Evolutionary conservation across 2,113 vertebrate genomes (phyloP).

Genomic region (Macaca mulatta): DNA sequence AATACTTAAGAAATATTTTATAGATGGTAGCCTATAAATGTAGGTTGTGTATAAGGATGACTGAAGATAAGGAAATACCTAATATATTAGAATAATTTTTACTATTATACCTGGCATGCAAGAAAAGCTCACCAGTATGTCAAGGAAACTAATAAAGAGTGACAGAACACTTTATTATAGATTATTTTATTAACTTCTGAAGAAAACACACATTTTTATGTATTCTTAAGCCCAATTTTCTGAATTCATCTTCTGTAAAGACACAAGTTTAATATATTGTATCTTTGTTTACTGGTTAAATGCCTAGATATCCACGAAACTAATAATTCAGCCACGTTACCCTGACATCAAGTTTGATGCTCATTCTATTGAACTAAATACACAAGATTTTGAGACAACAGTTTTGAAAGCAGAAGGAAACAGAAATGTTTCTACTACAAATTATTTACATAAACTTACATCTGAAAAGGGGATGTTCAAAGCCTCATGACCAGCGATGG

Average conservation of each 20-base stretch:
- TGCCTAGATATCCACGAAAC: background rate
- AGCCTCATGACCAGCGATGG: accelerated
- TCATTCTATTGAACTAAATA: background rate
- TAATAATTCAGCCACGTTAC: background rate
- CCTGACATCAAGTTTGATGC: background rate
- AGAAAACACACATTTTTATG: background rate
- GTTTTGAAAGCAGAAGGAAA: background rate
- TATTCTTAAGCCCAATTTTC: background rate
- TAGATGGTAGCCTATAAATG: background rate
- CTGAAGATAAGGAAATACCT: background rate
- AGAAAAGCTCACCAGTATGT: background rate
- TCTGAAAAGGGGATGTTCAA: background rate
- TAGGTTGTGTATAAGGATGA: no score
- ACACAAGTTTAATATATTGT: background rate
- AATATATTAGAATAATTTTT: background rate
- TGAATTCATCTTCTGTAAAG: background rate
- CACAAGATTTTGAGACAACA: background rate
- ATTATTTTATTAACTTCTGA: background rate
- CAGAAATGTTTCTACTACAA: background rate
- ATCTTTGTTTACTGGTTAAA: background rate
- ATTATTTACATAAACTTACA: background rate
- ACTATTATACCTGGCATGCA: background rate
- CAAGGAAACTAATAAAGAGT: background rate
- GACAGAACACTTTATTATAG: background rate
- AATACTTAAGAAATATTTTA: background rate